Evolutionary conservation across 1,140 invertebrate genomes (phyloP).

Genomic region (Neuroterus valhalla): DNA sequence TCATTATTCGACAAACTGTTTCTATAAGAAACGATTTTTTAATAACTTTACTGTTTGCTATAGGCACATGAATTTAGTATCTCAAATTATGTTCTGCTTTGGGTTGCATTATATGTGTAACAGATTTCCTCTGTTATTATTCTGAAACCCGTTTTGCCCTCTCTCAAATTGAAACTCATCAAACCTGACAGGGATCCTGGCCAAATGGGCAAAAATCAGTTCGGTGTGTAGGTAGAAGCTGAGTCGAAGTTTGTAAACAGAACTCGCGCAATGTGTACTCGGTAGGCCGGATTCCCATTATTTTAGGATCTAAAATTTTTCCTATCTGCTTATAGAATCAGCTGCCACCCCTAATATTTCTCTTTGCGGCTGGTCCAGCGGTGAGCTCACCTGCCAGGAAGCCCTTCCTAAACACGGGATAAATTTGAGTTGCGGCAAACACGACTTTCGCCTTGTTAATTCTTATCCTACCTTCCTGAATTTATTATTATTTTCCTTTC

Average conservation of each 20-base stretch:
- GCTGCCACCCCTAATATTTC: slow-evolving; percentile 57
- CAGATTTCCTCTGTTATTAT: too few species aligned
- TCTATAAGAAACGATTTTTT: too few species aligned
- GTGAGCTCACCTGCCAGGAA: slow-evolving; percentile 11
- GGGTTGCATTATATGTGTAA: too few species aligned
- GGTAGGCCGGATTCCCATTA: slow-evolving; percentile 63
- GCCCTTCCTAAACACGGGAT: not conserved
- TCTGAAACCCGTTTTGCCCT: too few species aligned
- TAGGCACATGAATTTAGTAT: too few species aligned
- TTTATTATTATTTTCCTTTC: not conserved
- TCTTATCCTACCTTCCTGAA: not conserved
- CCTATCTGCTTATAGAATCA: slow-evolving; percentile 73
- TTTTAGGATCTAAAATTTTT: slow-evolving; percentile 68
- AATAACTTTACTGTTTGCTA: too few species aligned
- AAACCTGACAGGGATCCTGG: not conserved
- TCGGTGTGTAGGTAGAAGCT: not conserved
- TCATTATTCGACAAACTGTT: too few species aligned
- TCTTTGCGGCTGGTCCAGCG: slow-evolving; percentile 3
- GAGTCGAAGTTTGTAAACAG: slow-evolving; percentile 67
- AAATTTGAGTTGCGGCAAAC: slow-evolving; percentile 20
- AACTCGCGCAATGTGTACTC: slow-evolving; percentile 60
- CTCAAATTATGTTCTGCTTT: too few species aligned
- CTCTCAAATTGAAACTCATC: too few species aligned
- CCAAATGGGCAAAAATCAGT: slow-evolving; percentile 21
- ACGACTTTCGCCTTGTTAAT: slow-evolving; percentile 18